phyloP scores from a whole-genome alignment of 1,140 invertebrate species.

The Pentalonia nigronervosa region DNA sequence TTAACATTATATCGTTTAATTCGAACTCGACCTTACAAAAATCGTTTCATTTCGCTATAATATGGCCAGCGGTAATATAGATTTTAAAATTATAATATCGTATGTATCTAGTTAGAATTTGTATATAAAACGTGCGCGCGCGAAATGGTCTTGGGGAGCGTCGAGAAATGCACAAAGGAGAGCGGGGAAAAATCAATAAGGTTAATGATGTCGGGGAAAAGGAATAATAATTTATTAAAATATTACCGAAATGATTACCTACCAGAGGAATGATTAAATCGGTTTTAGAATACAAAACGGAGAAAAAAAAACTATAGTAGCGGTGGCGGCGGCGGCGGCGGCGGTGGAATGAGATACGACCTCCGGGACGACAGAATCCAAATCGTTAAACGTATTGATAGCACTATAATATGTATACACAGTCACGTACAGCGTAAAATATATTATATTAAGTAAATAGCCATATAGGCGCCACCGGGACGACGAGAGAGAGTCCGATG shows the following conservation, averaged over 20 bases:
- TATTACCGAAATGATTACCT: constrained; percentile 3
- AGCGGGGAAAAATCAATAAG: background rate
- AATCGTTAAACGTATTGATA: constrained; percentile 17
- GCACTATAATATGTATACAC: background rate
- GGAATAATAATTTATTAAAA: constrained; percentile 15
- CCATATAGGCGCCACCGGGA: background rate
- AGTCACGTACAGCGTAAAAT: constrained; percentile 15
- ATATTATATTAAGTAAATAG: constrained; percentile 19
- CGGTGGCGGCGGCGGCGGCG: too few species aligned
- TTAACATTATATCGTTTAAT: background rate
- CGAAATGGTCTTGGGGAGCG: background rate
- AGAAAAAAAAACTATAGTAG: background rate
- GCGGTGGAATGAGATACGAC: background rate
- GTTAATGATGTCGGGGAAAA: constrained; percentile 9
- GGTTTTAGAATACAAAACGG: constrained; percentile 11
- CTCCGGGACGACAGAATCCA: background rate
- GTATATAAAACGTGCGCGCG: background rate
- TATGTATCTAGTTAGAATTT: background rate
- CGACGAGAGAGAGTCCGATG: constrained; percentile 4
- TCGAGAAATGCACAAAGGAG: background rate
- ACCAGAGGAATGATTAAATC: background rate
- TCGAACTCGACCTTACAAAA: background rate
- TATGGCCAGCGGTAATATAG: background rate
- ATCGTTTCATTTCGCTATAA: background rate
- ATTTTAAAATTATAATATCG: background rate